Evolutionary conservation across 2,888 invertebrate genomes (phyloP), one percentile per base, ranked within the genome.

Genomic region (Anoplius nigerrimus): DNA sequence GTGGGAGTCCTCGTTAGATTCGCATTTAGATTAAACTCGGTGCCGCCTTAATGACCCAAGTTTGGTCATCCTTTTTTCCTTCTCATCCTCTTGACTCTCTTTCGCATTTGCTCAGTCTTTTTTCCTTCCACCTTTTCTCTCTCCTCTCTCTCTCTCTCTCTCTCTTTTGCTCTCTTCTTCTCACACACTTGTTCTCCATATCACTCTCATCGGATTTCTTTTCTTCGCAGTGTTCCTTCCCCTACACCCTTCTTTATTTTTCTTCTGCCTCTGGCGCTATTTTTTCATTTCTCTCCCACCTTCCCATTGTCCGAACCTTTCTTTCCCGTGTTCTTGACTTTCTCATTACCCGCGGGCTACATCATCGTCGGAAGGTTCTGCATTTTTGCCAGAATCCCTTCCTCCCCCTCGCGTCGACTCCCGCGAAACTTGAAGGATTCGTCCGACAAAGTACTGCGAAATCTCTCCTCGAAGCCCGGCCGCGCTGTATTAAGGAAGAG

Each of bases 1-100:
- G 55, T 64, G 63, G 67, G 73, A 63, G 71, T 79, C 79, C 82
- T 85, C 82, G 80, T 86, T 83, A 85, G 83, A 85, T 86, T 84
- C 82, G 77, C 82, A 84, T 86, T 86, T 82, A 85, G 85, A 86
- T 85, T 77, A 76, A 72, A 72, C 72, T 68, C 56, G 60, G 63
- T 73, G 74, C 61, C 72, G 65, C 61, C 69, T 71, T 79, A 86
- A 83, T 82, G 82, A 76, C 74, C 69, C 68, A 81, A 83, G 76
- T 83, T 84, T 78, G 70, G 67, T 71, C 66, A 75, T 71, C 69
- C 71, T 75, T 78, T 78, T 79, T 74, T 74, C 62, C 51, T 65
- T 66, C 62, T 65, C 58, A 53, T 15, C 52, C 34, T n/a, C 16
- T 46, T 34, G 6, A 34, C 54, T 24, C 63, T 56, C 52, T 55